phyloP scores from a whole-genome alignment of 37 sponge, comb jelly and placozoan species.

The Diacarnus erythraeanus region DNA sequence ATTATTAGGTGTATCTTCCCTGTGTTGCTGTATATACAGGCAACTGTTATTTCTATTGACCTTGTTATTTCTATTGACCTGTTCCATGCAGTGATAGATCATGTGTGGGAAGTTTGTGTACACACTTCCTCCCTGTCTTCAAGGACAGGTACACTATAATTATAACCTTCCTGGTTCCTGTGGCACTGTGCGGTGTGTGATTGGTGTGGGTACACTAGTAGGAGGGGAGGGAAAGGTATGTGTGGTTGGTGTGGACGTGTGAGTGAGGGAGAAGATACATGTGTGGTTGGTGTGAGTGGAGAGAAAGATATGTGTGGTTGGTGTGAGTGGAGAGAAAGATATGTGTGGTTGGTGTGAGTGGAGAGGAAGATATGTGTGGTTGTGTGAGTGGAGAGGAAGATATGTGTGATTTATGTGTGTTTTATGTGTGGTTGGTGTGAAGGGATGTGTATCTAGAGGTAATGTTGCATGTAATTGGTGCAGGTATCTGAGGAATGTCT shows the following conservation, averaged over 20 bases:
- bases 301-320: no score
- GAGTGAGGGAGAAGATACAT: not conserved
- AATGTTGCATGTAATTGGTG: no score
- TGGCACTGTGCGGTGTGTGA: not conserved
- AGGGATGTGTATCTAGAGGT: not conserved
- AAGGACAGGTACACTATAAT: no score
- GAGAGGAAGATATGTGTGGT: not conserved
- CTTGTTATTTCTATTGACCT: not conserved
- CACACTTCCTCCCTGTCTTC: not conserved
- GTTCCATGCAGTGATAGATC: no score
- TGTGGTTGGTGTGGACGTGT: constrained; percentile 9
- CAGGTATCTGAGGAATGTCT: not conserved
- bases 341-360: no score
- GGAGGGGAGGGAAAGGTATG: constrained; percentile 5
- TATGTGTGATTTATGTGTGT: not conserved
- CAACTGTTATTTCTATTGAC: no score
- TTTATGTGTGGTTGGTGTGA: not conserved
- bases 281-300: not conserved
- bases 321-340: no score
- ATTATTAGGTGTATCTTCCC: no score
- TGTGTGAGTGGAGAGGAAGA: not conserved
- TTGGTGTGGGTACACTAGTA: not conserved
- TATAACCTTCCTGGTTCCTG: no score
- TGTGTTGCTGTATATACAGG: no score
- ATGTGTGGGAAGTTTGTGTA: not conserved